Percentiles rank a stretch among this genome's conserved stretches.
Evolutionary conservation across 2,113 vertebrate genomes (phyloP).

Genomic region (Phycodurus eques): DNA sequence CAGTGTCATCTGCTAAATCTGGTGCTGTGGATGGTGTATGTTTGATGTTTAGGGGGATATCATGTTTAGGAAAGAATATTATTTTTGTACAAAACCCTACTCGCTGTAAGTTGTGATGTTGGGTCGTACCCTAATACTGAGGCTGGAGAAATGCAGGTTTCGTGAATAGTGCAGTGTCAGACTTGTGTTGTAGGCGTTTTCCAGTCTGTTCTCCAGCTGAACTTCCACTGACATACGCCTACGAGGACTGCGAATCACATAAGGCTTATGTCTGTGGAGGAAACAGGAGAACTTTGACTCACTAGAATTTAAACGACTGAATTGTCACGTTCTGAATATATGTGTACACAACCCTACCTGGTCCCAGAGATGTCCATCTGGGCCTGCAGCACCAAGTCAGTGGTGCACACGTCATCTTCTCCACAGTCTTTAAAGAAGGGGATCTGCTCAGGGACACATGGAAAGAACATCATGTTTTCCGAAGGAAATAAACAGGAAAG

Average conservation of each 20-base stretch:
- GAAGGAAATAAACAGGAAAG: background rate
- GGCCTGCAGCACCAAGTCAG: slow-evolving; percentile 82
- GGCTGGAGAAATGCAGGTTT: slow-evolving; percentile 90
- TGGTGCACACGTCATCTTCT: slow-evolving; percentile 85
- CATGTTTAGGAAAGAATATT: background rate
- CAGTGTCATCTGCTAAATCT: too few species aligned
- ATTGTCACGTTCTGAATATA: background rate
- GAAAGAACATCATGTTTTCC: background rate
- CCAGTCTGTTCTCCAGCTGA: slow-evolving; percentile 82
- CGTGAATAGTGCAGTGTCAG: slow-evolving; percentile 82
- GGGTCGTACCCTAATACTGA: slow-evolving; percentile 75
- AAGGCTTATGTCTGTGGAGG: slow-evolving; percentile 78
- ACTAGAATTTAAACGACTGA: background rate
- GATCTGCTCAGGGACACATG: slow-evolving; percentile 70
- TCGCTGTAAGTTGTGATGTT: too few species aligned
- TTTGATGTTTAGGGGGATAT: too few species aligned
- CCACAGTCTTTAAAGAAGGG: slow-evolving; percentile 96
- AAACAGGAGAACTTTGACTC: slow-evolving; percentile 6
- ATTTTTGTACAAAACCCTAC: background rate
- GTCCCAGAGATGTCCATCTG: slow-evolving; percentile 82
- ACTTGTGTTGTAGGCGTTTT: slow-evolving; percentile 92
- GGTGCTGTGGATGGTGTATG: too few species aligned
- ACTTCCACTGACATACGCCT: slow-evolving; percentile 79
- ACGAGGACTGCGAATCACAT: slow-evolving; percentile 78
- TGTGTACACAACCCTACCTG: slow-evolving; percentile 66